Conservation (phyloP, 1,140 invertebrate genomes). For the Anoplolepis gracilipes region DNA sequence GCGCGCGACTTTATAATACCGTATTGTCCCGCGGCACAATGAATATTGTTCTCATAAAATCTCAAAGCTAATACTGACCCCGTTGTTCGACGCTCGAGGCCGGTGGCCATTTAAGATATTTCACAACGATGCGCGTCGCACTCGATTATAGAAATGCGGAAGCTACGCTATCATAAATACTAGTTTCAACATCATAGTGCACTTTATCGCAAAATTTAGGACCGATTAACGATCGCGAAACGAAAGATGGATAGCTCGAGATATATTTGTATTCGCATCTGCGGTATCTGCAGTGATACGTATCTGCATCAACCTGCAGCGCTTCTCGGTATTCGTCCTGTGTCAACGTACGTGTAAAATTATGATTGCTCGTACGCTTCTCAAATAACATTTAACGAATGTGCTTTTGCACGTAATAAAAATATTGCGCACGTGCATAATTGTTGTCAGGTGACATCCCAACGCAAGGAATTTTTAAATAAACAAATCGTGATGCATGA, state of each 20-base stretch:
- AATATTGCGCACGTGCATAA: conserved; percentile 49
- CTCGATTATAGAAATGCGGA: conserved; percentile 37
- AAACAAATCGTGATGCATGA: neutral
- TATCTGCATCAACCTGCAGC: conserved; percentile 32
- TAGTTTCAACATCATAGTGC: neutral
- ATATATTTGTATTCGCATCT: conserved; percentile 18
- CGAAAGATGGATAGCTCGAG: neutral
- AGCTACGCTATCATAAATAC: neutral
- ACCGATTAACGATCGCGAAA: conserved; percentile 51
- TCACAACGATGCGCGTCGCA: conserved; percentile 27
- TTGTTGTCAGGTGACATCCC: conserved; percentile 32
- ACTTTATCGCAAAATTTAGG: neutral
- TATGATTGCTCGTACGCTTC: conserved; percentile 56
- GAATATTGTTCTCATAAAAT: conserved; percentile 48
- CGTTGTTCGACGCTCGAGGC: neutral
- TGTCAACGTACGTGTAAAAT: conserved; percentile 53
- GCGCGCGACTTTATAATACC: conserved; percentile 40
- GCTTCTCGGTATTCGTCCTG: conserved; percentile 53
- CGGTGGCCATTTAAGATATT: conserved; percentile 61
- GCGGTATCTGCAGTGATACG: conserved; percentile 38
- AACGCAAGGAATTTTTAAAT: conserved; percentile 9
- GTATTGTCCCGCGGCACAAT: conserved; percentile 36
- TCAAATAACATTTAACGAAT: conserved; percentile 63
- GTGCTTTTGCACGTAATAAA: conserved; percentile 50
- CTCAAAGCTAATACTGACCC: conserved; percentile 22